These are phyloP conservation scores for Choloepus didactylus DNA, from an alignment of 2,797 vertebrate genomes.

Conservation along the genomic window DNA sequence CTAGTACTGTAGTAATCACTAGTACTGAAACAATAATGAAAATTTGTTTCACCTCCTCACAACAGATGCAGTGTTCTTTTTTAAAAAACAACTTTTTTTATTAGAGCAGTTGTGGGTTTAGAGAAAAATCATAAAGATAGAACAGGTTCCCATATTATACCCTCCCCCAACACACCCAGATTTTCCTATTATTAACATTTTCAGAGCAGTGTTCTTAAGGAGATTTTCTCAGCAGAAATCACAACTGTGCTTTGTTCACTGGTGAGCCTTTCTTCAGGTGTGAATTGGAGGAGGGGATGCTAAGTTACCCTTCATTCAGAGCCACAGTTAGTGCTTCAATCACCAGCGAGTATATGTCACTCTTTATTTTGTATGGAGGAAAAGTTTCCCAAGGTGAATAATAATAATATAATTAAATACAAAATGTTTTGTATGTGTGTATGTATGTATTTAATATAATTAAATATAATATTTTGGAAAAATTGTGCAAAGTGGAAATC, in stretches of 20 bases:
- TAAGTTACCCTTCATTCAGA: neutral
- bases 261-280: neutral
- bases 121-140: too few relatives aligned
- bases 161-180: too few relatives aligned
- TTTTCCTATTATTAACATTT: neutral
- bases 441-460: too few relatives aligned
- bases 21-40: too few relatives aligned
- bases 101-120: too few relatives aligned
- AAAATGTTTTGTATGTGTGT: too few relatives aligned
- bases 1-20: neutral
- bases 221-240: neutral
- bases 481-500: neutral
- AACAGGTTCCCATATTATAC: too few relatives aligned
- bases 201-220: neutral
- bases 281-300: neutral
- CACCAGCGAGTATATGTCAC: neutral
- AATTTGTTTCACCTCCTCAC: neutral
- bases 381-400: neutral
- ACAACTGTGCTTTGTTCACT: neutral
- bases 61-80: neutral
- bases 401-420: too few relatives aligned
- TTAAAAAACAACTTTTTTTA: too few relatives aligned
- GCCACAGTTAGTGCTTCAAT: neutral
- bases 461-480: too few relatives aligned
- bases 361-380: neutral